Conservation (phyloP, 2,888 invertebrate species). For the Perdita meconis region DNA sequence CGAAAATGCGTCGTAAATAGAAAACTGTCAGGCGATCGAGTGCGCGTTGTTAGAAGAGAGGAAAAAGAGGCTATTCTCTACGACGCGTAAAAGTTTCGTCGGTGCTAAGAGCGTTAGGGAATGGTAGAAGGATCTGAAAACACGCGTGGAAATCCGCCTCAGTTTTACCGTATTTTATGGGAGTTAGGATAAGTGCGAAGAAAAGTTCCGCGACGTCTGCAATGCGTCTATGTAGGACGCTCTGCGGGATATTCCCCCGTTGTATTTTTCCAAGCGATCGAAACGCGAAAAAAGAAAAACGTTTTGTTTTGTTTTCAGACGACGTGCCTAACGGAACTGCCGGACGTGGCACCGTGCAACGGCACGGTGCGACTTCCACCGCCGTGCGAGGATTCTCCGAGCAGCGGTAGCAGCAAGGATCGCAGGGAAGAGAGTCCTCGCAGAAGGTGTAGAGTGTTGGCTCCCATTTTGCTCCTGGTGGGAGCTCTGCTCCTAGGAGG, state of each 20-base stretch:
- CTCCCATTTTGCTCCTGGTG: constrained; percentile 80
- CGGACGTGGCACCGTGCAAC: constrained; percentile 84
- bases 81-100: constrained; percentile 52
- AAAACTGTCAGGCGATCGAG: constrained; percentile 10
- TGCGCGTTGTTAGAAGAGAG: background rate
- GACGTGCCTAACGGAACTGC: constrained; percentile 85
- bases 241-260: constrained; percentile 30
- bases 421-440: constrained; percentile 79
- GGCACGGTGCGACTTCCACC: constrained; percentile 81
- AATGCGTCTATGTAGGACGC: constrained; percentile 56
- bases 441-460: constrained; percentile 81
- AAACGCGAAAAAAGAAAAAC: background rate
- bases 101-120: constrained; percentile 15
- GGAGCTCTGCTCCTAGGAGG: constrained; percentile 81
- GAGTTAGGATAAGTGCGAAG: constrained; percentile 56
- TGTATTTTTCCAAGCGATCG: constrained; percentile 46
- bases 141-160: constrained; percentile 46
- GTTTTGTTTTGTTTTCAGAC: constrained; percentile 76
- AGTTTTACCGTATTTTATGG: constrained; percentile 62
- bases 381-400: constrained; percentile 83
- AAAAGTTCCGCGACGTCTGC: constrained; percentile 56
- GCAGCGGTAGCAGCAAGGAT: constrained; percentile 83
- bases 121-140: constrained; percentile 15
- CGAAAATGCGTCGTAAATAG: constrained; percentile 9
- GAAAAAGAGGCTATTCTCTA: constrained; percentile 7